Evolutionary conservation across 2,797 vertebrate genomes (phyloP).

Genomic region (Urocyon cinereoargenteus): DNA sequence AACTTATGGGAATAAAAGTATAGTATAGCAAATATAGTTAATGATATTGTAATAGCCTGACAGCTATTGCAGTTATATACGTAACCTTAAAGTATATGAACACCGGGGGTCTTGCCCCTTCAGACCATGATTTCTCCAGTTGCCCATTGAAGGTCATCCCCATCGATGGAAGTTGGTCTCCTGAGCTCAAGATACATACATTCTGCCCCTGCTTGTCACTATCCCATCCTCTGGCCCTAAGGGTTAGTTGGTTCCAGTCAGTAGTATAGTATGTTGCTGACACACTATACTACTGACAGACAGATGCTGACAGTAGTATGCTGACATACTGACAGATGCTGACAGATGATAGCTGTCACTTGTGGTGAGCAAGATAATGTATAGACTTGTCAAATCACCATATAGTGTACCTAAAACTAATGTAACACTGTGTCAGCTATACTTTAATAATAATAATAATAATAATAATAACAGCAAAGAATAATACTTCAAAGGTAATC

Average conservation of each 20-base stretch:
- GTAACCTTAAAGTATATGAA: background rate
- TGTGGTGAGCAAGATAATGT: background rate
- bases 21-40: background rate
- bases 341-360: background rate
- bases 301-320: too few relatives aligned
- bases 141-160: background rate
- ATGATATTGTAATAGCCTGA: background rate
- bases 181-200: background rate
- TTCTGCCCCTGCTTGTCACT: background rate
- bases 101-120: background rate
- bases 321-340: background rate
- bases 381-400: background rate
- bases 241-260: background rate
- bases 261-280: background rate
- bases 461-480: background rate
- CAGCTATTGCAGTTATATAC: background rate
- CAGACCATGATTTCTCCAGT: background rate
- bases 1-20: background rate
- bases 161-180: background rate
- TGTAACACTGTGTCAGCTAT: background rate
- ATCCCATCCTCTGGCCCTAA: background rate
- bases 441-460: background rate
- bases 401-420: background rate
- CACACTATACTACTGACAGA: too few relatives aligned
- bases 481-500: background rate